A percentile compares a stretch with the other conserved stretches of the same genome.
These are phyloP conservation scores for Kryphioiulus occultus DNA, from an alignment of 2,888 invertebrate genomes.

Conservation along the genomic window DNA sequence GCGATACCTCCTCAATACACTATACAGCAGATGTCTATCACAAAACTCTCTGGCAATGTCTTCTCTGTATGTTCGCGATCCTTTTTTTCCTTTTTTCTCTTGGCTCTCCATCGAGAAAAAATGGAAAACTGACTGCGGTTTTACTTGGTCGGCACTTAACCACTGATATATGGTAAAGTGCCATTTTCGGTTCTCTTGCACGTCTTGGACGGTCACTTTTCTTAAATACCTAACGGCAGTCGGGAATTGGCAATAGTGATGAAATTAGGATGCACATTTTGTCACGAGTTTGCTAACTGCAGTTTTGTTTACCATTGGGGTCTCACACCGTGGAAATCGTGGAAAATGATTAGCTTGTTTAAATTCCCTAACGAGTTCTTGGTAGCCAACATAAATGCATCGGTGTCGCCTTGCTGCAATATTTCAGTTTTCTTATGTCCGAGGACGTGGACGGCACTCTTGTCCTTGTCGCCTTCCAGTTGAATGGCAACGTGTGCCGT, in stretches of 20 bases:
- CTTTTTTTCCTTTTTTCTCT: neutral
- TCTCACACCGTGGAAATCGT: constrained; percentile 36
- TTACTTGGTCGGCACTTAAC: constrained; percentile 12
- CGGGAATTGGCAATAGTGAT: neutral
- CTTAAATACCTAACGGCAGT: constrained; percentile 21
- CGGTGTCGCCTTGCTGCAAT: constrained; percentile 8
- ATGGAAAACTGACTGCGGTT: neutral
- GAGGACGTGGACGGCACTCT: constrained; percentile 29
- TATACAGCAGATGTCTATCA: constrained; percentile 42
- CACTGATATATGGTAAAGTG: constrained; percentile 3
- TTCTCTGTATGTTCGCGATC: neutral
- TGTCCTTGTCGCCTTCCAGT: constrained; percentile 59
- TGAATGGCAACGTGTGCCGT: constrained; percentile 56
- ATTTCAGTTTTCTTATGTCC: neutral
- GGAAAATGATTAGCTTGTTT: constrained; percentile 41
- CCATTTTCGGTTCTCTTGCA: neutral
- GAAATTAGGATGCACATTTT: neutral
- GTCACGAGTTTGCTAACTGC: no score
- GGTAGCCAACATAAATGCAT: constrained; percentile 46
- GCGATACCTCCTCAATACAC: constrained; percentile 5
- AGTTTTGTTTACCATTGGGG: constrained; percentile 47
- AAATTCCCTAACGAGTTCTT: constrained; percentile 12
- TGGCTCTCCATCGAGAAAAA: neutral
- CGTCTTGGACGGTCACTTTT: constrained; percentile 10
- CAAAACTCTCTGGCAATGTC: neutral